Conservation (phyloP, 2,888 invertebrate genomes). For the Eumacrocentrus americanus region DNA sequence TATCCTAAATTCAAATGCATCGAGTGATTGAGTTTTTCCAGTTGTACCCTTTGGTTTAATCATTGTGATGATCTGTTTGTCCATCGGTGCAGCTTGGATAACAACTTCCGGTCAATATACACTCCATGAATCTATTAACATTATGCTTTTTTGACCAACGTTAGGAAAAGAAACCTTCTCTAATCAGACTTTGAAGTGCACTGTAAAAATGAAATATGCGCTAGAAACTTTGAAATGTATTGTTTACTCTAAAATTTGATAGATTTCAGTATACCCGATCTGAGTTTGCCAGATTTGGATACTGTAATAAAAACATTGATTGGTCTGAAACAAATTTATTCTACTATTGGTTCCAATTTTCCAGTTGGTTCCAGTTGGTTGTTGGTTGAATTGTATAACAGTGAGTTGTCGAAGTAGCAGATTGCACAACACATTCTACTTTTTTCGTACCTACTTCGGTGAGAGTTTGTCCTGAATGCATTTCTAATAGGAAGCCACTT, state of each 20-base stretch:
- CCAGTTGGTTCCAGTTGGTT: not conserved
- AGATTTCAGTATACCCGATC: not conserved
- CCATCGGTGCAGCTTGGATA: too few species aligned
- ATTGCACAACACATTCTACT: not conserved
- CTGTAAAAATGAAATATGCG: too few species aligned
- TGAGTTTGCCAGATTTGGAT: not conserved
- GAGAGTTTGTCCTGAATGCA: conserved; percentile 1
- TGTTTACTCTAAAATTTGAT: not conserved
- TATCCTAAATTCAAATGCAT: not conserved
- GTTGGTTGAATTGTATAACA: conserved; percentile 1
- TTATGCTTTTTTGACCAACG: too few species aligned
- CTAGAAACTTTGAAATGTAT: too few species aligned
- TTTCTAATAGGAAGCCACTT: conserved; percentile 13
- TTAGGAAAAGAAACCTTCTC: not conserved
- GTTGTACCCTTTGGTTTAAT: too few species aligned
- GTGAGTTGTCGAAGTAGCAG: not conserved
- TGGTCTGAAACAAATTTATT: not conserved
- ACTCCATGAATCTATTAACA: too few species aligned
- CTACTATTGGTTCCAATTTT: not conserved
- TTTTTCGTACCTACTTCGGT: not conserved
- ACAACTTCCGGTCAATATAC: too few species aligned
- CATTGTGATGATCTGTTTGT: too few species aligned
- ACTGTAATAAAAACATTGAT: not conserved
- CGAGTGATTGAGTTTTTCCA: too few species aligned
- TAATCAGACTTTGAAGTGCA: too few species aligned